Evolutionary conservation across 2,888 invertebrate species (phyloP), one percentile per base, ranked within the genome.

Genomic region (Leucophora obtusa): DNA sequence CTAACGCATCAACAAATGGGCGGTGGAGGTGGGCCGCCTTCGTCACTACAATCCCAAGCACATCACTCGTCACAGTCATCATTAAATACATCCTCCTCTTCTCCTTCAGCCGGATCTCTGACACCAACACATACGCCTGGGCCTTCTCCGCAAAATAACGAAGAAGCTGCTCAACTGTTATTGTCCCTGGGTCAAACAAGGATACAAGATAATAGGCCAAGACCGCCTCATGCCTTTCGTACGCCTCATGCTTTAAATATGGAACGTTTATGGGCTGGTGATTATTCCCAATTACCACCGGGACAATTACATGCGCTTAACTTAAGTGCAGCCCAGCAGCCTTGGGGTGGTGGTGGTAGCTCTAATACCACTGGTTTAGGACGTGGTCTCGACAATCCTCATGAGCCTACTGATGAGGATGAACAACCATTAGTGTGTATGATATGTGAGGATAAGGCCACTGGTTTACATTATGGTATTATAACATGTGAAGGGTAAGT

Each of bases 401-500:
- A 89, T 58, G 89, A 87, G 83, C 88, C 87, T 75, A 89, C 87
- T 17, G 94, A 94, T 84, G 97, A 97, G 86, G 96, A 96, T 85
- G 97, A 97, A 85, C 96, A 96, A 90, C 97, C 97, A 14, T 95
- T 98, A 95, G 97, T 98, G 84, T 98, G 98, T 90, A 98, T 98
- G 96, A 99, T 99, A 86, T 99, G 99, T 91, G 97, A 97, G 90
- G 99, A 99, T 89, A 97, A 97, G 88, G 98, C 98, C 69, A 98
- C 98, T 3, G 99, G 99, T 35, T 93, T 99, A 74, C 99, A 99
- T 91, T 99, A 99, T 89, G 99, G 99, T 82, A 98, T 99, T 90
- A 98, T 98, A 88, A 99, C 99, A 74, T 99, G 99, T 91, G 99
- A 99, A 92, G 99, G 99, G 90, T 90, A 85, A 87, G 89, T 83